Conservation (phyloP, 2,797 vertebrate species). For the Rhinella marina region DNA sequence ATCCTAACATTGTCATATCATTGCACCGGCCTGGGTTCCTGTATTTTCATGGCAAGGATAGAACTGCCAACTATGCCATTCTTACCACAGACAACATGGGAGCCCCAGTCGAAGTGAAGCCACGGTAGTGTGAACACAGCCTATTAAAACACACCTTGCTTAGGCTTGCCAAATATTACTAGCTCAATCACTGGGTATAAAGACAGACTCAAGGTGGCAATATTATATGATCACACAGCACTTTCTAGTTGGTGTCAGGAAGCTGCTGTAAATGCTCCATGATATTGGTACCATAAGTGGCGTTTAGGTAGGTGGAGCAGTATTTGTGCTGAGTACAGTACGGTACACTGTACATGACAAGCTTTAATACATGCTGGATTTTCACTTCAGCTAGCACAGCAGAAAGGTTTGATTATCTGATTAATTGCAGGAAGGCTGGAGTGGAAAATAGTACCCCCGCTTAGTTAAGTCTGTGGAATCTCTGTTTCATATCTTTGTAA, state of each 20-base stretch:
- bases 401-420: conserved; percentile 49
- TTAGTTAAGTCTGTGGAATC: conserved; percentile 19
- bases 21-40: too few relatives aligned
- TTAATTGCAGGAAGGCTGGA: conserved; percentile 27
- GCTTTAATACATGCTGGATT: conserved; percentile 5
- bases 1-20: not conserved
- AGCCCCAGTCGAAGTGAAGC: too few relatives aligned
- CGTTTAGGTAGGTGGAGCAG: not conserved
- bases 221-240: too few relatives aligned
- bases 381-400: conserved; percentile 36
- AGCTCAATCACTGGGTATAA: not conserved
- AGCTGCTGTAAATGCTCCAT: not conserved
- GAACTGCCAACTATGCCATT: not conserved
- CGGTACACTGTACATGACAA: not conserved
- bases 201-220: not conserved
- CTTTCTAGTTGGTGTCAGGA: not conserved
- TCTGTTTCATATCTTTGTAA: conserved; percentile 35
- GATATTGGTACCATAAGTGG: not conserved
- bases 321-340: not conserved
- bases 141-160: not conserved
- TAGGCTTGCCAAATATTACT: not conserved
- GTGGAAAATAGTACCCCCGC: conserved; percentile 44
- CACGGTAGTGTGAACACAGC: too few relatives aligned
- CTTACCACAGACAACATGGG: not conserved
- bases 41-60: too few relatives aligned